A percentile compares a stretch with the other conserved stretches of the same genome.
Conservation (phyloP, 2,888 invertebrate species). For the Steinernema hermaphroditum region DNA sequence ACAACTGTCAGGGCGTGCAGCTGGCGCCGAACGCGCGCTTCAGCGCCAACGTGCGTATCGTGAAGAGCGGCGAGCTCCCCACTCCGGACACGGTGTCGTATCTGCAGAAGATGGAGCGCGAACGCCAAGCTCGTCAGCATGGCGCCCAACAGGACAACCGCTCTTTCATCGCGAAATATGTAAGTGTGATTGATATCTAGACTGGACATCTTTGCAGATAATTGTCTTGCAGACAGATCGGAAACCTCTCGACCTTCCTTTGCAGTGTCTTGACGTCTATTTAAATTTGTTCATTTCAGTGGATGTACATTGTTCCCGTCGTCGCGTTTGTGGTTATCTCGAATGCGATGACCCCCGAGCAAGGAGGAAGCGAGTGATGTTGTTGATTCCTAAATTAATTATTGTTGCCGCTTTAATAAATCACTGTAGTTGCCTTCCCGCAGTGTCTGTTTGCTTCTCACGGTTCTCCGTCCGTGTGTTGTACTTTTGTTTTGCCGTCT, state of each 20-base stretch:
- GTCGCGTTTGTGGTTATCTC: constrained; percentile 86
- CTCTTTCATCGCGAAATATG: constrained; percentile 96
- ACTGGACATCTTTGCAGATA: too few species aligned
- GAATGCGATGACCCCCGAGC: constrained; percentile 79
- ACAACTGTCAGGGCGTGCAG: constrained; percentile 21
- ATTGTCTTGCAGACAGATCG: too few species aligned
- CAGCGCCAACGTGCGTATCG: constrained; percentile 39
- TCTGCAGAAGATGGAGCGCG: constrained; percentile 87
- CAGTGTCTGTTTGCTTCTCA: constrained; percentile 5
- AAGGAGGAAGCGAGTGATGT: constrained; percentile 38
- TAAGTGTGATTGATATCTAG: constrained; percentile 73
- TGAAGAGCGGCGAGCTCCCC: constrained; percentile 37
- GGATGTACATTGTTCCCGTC: constrained; percentile 97
- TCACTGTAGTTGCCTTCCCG: constrained; percentile 20
- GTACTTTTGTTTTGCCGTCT: too few species aligned
- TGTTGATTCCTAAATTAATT: constrained; percentile 5
- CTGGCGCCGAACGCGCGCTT: constrained; percentile 7
- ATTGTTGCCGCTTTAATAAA: background rate
- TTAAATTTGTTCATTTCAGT: constrained; percentile 74
- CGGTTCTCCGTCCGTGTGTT: constrained; percentile 2
- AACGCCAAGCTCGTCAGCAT: constrained; percentile 84
- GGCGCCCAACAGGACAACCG: constrained; percentile 77
- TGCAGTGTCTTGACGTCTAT: too few species aligned
- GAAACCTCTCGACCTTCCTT: too few species aligned
- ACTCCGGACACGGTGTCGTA: constrained; percentile 89